Evolutionary conservation across 2,797 vertebrate genomes (phyloP).

Genomic region (Furcifer pardalis): DNA sequence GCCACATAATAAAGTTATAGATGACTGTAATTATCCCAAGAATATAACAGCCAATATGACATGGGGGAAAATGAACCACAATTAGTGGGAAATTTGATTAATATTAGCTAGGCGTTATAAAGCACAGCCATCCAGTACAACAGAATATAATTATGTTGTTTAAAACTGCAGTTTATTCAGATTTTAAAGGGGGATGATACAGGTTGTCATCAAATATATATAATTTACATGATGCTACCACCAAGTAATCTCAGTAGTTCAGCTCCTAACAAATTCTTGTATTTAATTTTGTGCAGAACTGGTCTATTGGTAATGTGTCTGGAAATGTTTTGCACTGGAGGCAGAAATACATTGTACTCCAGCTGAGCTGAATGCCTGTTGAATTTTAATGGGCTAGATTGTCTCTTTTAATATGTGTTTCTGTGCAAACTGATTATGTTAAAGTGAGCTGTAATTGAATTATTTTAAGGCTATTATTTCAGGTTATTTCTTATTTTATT

Average conservation of each 20-base stretch:
- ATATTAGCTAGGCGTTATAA: constrained; percentile 59
- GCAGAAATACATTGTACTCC: constrained; percentile 59
- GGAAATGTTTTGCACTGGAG: constrained; percentile 55
- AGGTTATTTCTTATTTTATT: constrained; percentile 46
- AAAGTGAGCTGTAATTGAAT: constrained; percentile 62
- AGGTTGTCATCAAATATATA: constrained; percentile 49
- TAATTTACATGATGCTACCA: constrained; percentile 38
- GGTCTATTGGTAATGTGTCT: constrained; percentile 52
- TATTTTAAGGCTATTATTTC: constrained; percentile 60
- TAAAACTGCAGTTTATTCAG: constrained; percentile 66
- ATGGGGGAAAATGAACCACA: constrained; percentile 39
- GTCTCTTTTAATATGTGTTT: constrained; percentile 65
- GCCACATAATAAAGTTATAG: constrained; percentile 43
- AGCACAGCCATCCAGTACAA: constrained; percentile 49
- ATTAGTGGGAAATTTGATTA: constrained; percentile 67
- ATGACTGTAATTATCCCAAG: constrained; percentile 51
- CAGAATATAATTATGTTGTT: constrained; percentile 62
- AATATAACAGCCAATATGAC: constrained; percentile 26
- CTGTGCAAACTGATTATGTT: constrained; percentile 62
- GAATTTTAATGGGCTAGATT: constrained; percentile 69
- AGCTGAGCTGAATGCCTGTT: constrained; percentile 57
- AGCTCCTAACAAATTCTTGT: constrained; percentile 37
- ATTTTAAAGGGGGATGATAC: constrained; percentile 61
- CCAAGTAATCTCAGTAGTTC: constrained; percentile 51
- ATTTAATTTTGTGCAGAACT: constrained; percentile 51